Base-by-base conservation (phyloP, 2,888 invertebrate species). In the Chydorus sphaericus region DNA sequence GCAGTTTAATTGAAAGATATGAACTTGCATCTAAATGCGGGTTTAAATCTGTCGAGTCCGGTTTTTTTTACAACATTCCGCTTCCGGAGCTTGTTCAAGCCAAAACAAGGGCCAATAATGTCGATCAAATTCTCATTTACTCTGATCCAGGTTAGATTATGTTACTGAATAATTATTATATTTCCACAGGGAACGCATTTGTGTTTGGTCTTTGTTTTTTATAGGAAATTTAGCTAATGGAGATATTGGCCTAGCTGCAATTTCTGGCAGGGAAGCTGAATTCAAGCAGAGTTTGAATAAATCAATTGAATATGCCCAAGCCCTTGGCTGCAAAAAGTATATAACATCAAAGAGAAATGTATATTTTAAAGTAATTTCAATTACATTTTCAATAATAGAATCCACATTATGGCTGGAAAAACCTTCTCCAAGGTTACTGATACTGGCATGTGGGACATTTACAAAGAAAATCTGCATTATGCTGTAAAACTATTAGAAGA, bases 381-480 rank as follows among this genome's bases (percentile, higher is more conserved):
- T n/a, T n/a, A n/a, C n/a, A n/a, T n/a, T n/a, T n/a, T n/a, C n/a
- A 5, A 16, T 55, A 2, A 31, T 55, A 82, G 83, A 70, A 83
- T 94, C 60, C 93, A 94, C 66, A 77, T 94, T 2, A 89, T 92
- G 87, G 81, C 92, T 33, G 94, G 94, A 4, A 80, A 57, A 37
- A 36, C n/a, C 10, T 28, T 57, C 5, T 31, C 54, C n/a, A 44
- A 33, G n/a, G 55, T 60, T 29, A 44, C 54, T 3, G 61, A 62
- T 39, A 56, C 61, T n/a, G 65, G 63, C 23, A 66, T 67, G 62
- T 80, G 83, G 68, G 68, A 70, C 38, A 78, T 78, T 0, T 91
- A 85, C 66, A 77, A 83, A 60, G 75, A 75, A 10, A 96, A 94
- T 72, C 71, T 96, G 56, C 77, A 73, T 63, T 80, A 79, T 69